Base-by-base conservation (phyloP, 2,113 vertebrate genomes). In the Megaceryle torquata region DNA sequence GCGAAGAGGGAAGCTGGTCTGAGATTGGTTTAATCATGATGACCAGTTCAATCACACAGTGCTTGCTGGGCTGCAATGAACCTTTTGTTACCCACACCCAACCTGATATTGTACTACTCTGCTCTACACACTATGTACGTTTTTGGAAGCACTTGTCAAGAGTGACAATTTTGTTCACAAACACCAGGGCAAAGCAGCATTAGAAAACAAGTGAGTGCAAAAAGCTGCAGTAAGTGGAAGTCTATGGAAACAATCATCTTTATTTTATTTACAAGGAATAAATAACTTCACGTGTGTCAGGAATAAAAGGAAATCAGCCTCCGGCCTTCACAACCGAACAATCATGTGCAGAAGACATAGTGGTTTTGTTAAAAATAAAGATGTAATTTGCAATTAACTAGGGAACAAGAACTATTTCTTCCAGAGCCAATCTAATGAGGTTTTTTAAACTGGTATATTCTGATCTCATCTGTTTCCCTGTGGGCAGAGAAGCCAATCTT, bases 381-480 rank as follows among this genome's bases (percentile, higher is more conserved):
- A 82, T 20, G 51, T 8, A 81, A 88, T 86, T 94, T 92, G 41
- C 78, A 95, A 76, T 93, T 88, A 90, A 69, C 69, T 72, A 50
- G 87, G 26, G 48, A 84, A 56, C 29, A 94, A 87, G 50, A 85
- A 65, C 10, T 57, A 93, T 69, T 90, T 94, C 33, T 87, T 90
- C 83, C 54, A 76, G 17, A 91, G 41, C 74, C 54, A 87, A 35
- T 57, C 80, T 69, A 84, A 21, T 46, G 60, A 89, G 50, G 25
- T 72, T 92, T 93, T 89, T 39, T 29, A 88, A 95, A 91, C n/a
- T 65, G 65, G 48, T 41, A 54, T 85, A 65, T 92, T 93, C 77
- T 89, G 86, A 91, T 92, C 72, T 95, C 92, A 84, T 94, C 63
- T 84, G 37, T 94, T 95, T 93, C 88, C 70, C 81, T 69, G 43